These are phyloP conservation scores for Polylopha cassiicola DNA, from an alignment of 2,888 invertebrate species.

Conservation along the genomic window DNA sequence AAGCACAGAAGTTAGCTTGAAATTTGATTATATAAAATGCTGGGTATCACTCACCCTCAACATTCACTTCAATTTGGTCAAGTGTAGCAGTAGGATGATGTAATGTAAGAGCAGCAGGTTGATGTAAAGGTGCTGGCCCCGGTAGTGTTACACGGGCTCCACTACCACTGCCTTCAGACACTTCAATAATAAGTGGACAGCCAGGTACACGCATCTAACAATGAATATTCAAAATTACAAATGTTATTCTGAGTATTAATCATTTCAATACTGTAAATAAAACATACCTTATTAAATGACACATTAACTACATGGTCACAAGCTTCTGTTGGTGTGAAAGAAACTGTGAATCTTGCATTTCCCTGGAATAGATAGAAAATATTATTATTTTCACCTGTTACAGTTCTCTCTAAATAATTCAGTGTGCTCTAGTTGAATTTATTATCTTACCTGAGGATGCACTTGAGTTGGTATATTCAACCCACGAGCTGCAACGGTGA, in stretches of 20 bases:
- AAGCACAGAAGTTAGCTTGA: no score
- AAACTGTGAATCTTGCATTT: constrained; percentile 91
- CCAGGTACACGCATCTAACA: constrained; percentile 83
- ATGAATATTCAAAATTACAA: neutral
- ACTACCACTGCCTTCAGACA: constrained; percentile 76
- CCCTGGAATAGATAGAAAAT: constrained; percentile 58
- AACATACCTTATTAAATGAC: constrained; percentile 93
- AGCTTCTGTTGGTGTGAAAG: constrained; percentile 95
- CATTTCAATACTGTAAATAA: constrained; percentile 2
- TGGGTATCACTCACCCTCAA: constrained; percentile 94
- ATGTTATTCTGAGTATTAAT: neutral
- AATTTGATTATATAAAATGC: no score
- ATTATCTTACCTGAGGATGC: constrained; percentile 87
- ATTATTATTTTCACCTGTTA: no score
- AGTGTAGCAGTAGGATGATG: constrained; percentile 92
- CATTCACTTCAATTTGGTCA: constrained; percentile 96
- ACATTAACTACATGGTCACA: constrained; percentile 97
- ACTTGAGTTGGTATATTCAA: constrained; percentile 97
- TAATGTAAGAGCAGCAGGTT: constrained; percentile 82
- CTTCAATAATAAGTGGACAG: constrained; percentile 93
- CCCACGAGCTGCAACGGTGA: constrained; percentile 95
- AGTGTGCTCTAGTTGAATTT: no score
- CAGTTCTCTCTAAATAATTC: no score
- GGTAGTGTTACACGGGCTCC: constrained; percentile 84
- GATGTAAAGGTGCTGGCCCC: constrained; percentile 84